These are phyloP conservation scores for Gallinago paraguaiae DNA, from an alignment of 2,113 vertebrate genomes.

Conservation along the genomic window DNA sequence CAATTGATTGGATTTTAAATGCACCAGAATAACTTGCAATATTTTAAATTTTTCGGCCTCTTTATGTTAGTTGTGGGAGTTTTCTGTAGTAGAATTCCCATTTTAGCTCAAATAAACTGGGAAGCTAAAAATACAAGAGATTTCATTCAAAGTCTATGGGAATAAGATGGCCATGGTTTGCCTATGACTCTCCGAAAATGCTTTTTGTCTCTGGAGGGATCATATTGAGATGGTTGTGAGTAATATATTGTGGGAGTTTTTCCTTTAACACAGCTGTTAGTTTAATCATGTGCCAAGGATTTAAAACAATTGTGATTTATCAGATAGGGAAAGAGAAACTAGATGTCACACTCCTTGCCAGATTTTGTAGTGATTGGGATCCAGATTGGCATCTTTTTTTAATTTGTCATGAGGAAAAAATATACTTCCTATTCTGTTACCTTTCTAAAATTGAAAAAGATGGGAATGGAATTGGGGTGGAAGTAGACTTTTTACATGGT, in stretches of 20 bases:
- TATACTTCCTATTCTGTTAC: conserved; percentile 15
- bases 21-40: neutral
- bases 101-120: neutral
- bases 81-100: neutral
- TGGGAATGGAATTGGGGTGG: neutral
- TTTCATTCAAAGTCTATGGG: conserved; percentile 4
- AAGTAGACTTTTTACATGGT: neutral
- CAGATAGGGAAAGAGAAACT: conserved; percentile 31
- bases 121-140: conserved; percentile 15
- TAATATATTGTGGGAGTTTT: conserved; percentile 63
- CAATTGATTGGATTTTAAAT: neutral
- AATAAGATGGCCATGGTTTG: conserved; percentile 12
- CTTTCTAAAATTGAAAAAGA: conserved; percentile 40
- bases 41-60: neutral
- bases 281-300: conserved; percentile 71
- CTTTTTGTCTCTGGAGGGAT: conserved; percentile 46
- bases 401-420: conserved; percentile 12
- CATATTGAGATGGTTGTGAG: conserved; percentile 36
- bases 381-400: conserved; percentile 18
- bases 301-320: conserved; percentile 68
- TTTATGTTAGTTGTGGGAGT: neutral
- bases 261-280: conserved; percentile 68
- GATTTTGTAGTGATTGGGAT: conserved; percentile 8
- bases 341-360: conserved; percentile 5
- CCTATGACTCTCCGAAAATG: conserved; percentile 24